These are phyloP conservation scores for Scomberomorus guttatus DNA, from an alignment of 2,797 vertebrate species.

Conservation along the genomic window DNA sequence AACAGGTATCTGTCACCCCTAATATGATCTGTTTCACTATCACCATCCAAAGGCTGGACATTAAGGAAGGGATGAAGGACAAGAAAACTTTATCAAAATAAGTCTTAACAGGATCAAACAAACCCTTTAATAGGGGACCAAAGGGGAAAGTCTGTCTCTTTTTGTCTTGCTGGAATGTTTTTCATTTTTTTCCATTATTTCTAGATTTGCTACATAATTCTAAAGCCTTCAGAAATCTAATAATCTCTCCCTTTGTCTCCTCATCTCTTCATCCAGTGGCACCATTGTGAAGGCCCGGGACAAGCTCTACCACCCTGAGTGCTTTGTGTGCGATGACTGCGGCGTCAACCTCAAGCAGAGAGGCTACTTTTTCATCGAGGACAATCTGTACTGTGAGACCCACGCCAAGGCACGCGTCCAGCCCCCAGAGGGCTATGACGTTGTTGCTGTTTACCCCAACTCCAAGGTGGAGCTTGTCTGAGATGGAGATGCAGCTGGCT, in stretches of 20 bases:
- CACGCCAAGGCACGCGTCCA: slow-evolving; percentile 96
- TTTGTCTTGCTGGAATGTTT: background rate
- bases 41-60: background rate
- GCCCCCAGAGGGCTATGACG: slow-evolving; percentile 96
- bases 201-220: background rate
- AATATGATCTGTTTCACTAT: background rate
- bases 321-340: slow-evolving; percentile 97
- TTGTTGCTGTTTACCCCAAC: slow-evolving; percentile 98
- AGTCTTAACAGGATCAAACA: background rate
- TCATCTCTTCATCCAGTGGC: slow-evolving; percentile 83
- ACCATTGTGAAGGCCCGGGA: slow-evolving; percentile 97
- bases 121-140: background rate
- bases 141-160: too few species aligned
- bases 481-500: slow-evolving; percentile 44
- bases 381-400: slow-evolving; percentile 97
- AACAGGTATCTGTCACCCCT: background rate
- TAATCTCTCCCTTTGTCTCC: background rate
- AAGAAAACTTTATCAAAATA: background rate
- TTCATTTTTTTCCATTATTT: background rate
- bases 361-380: slow-evolving; percentile 98
- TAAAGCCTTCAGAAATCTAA: background rate
- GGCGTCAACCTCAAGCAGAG: slow-evolving; percentile 94
- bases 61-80: background rate
- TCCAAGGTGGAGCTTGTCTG: slow-evolving; percentile 96
- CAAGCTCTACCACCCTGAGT: slow-evolving; percentile 98